A percentile compares a stretch with the other conserved stretches of the same genome.
These are phyloP conservation scores for Monopis laevigella DNA, from an alignment of 2,888 invertebrate genomes.

Conservation along the genomic window DNA sequence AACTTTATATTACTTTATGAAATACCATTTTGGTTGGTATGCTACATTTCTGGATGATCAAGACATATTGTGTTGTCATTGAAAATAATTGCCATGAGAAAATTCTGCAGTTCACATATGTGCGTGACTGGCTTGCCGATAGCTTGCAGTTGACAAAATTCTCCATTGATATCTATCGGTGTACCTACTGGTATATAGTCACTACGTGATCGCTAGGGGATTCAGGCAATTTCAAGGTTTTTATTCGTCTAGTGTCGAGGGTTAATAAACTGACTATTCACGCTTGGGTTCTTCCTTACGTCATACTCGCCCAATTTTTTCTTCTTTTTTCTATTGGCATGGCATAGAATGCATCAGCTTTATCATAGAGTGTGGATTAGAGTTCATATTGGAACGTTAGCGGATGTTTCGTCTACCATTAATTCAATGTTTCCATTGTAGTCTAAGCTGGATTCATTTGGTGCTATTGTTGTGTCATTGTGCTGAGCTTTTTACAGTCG, in stretches of 20 bases:
- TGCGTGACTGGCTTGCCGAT: slow-evolving; percentile 6
- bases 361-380: not conserved
- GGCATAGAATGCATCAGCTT: not conserved
- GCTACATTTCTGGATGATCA: no score
- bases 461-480: slow-evolving; percentile 36
- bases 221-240: slow-evolving; percentile 49
- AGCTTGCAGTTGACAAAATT: slow-evolving; percentile 32
- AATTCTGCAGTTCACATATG: not conserved
- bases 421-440: slow-evolving; percentile 13
- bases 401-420: slow-evolving; percentile 12
- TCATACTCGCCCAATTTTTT: slow-evolving; percentile 54
- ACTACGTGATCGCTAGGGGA: slow-evolving; percentile 30
- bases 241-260: slow-evolving; percentile 58
- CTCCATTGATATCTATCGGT: slow-evolving; percentile 21
- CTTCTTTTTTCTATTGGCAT: slow-evolving; percentile 26
- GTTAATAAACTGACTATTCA: slow-evolving; percentile 52
- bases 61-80: no score
- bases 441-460: slow-evolving; percentile 18
- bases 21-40: no score
- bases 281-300: slow-evolving; percentile 65
- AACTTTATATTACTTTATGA: no score
- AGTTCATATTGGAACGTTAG: slow-evolving; percentile 5
- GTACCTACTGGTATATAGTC: slow-evolving; percentile 60
- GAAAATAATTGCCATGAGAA: no score
- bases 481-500: slow-evolving; percentile 44